These are phyloP conservation scores for Aplodontia rufa DNA, from an alignment of 2,113 vertebrate species.

Conservation along the genomic window DNA sequence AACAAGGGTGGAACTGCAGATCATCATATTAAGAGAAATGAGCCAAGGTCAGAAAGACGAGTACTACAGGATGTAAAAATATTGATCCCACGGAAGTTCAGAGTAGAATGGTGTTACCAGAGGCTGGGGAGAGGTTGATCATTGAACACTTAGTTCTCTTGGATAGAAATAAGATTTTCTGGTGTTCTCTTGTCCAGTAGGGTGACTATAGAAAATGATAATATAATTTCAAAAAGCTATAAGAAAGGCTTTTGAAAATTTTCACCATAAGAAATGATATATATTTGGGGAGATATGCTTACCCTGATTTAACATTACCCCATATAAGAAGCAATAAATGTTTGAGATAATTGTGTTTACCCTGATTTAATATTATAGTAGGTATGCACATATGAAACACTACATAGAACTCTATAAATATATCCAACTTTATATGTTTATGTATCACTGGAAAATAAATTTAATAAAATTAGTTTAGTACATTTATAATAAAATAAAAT, in stretches of 20 bases:
- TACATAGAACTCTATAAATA: too few species aligned
- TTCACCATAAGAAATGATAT: background rate
- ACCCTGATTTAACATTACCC: background rate
- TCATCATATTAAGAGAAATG: background rate
- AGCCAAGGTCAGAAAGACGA: background rate
- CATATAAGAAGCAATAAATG: background rate
- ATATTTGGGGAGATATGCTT: background rate
- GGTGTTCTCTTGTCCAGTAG: background rate
- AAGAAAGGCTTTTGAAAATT: background rate
- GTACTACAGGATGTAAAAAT: background rate
- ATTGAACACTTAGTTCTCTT: too few species aligned
- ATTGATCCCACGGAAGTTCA: background rate
- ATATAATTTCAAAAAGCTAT: background rate
- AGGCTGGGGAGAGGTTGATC: rapidly evolving
- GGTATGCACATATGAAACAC: background rate
- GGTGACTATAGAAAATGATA: background rate
- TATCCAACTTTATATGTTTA: background rate
- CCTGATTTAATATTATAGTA: background rate
- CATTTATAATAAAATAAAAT: conserved; percentile 6
- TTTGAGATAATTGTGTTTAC: background rate
- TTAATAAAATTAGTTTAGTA: background rate
- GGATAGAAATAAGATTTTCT: background rate
- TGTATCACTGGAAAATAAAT: background rate
- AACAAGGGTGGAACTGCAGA: background rate
- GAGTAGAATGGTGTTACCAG: background rate